phyloP scores from a whole-genome alignment of 2,888 invertebrate species.

The Agonopterix heracliana region DNA sequence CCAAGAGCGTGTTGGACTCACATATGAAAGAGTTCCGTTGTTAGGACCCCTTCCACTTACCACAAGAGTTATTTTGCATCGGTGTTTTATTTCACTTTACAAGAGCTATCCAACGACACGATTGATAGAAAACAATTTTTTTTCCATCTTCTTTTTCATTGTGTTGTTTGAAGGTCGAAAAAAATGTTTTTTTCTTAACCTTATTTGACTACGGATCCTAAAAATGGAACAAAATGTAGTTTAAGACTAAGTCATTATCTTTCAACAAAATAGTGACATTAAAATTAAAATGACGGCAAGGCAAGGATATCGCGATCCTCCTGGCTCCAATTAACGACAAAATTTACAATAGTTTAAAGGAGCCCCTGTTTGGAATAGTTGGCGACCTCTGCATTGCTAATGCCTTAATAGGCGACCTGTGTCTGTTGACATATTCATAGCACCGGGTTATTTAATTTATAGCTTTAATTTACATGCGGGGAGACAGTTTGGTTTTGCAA shows the following conservation, averaged over 20 bases:
- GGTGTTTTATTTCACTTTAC: no score
- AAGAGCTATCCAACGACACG: no score
- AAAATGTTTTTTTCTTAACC: no score
- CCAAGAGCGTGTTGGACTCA: no score
- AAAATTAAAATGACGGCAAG: background rate
- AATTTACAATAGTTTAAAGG: slow-evolving; percentile 10
- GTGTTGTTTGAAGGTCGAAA: no score
- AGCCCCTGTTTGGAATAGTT: slow-evolving; percentile 9
- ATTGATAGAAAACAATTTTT: no score
- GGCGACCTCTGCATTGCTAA: slow-evolving; percentile 10
- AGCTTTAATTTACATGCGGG: slow-evolving; percentile 58
- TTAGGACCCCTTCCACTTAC: no score
- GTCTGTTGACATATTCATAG: slow-evolving; percentile 57
- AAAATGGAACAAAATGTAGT: no score
- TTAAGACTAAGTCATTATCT: background rate
- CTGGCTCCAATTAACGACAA: slow-evolving; percentile 1
- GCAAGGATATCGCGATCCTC: background rate
- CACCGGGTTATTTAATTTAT: slow-evolving; percentile 43
- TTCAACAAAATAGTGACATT: background rate
- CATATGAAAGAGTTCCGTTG: no score
- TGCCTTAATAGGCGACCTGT: slow-evolving; percentile 14
- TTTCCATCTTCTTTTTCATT: no score
- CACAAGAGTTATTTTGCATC: no score
- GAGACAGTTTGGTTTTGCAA: slow-evolving; percentile 35
- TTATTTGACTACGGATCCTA: no score